A percentile compares a stretch with the other conserved stretches of the same genome.
Evolutionary conservation across 2,888 invertebrate species (phyloP).

Genomic region (Aspidiotus destructor): DNA sequence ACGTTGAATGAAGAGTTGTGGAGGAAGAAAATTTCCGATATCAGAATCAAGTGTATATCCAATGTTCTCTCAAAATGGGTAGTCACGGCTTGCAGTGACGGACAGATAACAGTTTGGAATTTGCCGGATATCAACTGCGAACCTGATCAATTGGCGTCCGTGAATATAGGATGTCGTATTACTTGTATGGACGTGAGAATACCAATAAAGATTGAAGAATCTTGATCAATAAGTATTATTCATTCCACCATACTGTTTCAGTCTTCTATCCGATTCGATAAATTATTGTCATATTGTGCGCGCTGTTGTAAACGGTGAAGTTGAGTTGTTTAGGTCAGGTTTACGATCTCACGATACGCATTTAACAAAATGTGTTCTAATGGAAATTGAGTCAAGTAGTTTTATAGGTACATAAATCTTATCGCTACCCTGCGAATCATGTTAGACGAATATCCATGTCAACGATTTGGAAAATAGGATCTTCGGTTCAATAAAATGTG

Average conservation of each 20-base stretch:
- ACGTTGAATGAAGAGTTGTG: constrained; percentile 43
- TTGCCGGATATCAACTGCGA: constrained; percentile 6
- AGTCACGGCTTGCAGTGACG: constrained; percentile 66
- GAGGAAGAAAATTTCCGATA: constrained; percentile 50
- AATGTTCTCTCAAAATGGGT: constrained; percentile 48
- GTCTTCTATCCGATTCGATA: too few relatives aligned
- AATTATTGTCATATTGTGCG: too few relatives aligned
- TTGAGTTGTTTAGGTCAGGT: too few relatives aligned
- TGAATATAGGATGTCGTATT: constrained; percentile 32
- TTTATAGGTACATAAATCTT: too few relatives aligned
- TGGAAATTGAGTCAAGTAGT: too few relatives aligned
- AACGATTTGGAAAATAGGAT: too few relatives aligned
- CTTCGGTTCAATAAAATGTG: too few relatives aligned
- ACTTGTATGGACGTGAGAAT: constrained; percentile 32
- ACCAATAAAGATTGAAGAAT: constrained; percentile 18
- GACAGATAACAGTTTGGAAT: constrained; percentile 41
- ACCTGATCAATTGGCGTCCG: constrained; percentile 27
- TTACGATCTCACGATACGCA: too few relatives aligned
- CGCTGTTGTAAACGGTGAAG: too few relatives aligned
- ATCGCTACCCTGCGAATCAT: too few relatives aligned
- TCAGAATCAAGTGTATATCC: constrained; percentile 59
- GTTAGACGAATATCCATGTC: too few relatives aligned
- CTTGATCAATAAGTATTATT: not conserved
- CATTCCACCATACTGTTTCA: not conserved
- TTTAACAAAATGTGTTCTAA: too few relatives aligned